These are phyloP conservation scores for Colistium nudipinnis DNA, from an alignment of 2,113 vertebrate genomes.

Conservation along the genomic window DNA sequence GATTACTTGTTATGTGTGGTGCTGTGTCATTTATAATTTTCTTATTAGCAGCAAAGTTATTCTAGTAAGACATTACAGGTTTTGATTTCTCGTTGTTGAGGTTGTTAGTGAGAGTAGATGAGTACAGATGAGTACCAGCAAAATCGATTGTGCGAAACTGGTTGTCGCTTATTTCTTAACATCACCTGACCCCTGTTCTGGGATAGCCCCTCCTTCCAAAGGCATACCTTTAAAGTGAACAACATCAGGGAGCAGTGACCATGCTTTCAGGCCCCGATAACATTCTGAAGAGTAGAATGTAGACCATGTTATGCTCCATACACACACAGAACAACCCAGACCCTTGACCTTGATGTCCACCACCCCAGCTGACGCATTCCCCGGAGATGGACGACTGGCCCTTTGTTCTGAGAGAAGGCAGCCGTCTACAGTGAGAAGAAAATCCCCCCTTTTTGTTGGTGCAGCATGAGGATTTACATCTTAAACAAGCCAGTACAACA, in stretches of 20 bases:
- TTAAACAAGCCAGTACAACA: background rate
- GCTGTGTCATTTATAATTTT: background rate
- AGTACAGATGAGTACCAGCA: background rate
- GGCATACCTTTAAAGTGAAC: too few relatives aligned
- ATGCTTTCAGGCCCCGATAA: slow-evolving; percentile 38
- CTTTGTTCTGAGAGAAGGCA: slow-evolving; percentile 25
- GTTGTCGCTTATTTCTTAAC: background rate
- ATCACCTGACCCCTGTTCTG: slow-evolving; percentile 19
- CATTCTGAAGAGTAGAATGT: slow-evolving; percentile 29
- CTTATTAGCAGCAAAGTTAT: too few relatives aligned
- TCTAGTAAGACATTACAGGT: background rate
- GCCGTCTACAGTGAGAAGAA: background rate
- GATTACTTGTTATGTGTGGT: background rate
- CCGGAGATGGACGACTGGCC: slow-evolving; percentile 10
- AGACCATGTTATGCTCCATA: slow-evolving; percentile 9
- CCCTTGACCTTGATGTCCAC: slow-evolving; percentile 42
- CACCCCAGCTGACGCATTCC: slow-evolving; percentile 7
- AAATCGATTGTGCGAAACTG: background rate
- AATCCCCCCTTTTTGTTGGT: slow-evolving; percentile 2
- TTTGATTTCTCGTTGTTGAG: background rate
- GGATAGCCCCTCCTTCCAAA: slow-evolving; percentile 22
- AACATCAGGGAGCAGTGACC: background rate
- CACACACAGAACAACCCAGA: slow-evolving; percentile 42
- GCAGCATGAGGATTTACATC: background rate
- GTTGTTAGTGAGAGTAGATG: background rate